Conservation (phyloP, 2,888 invertebrate species). For the Norana najaformis region DNA sequence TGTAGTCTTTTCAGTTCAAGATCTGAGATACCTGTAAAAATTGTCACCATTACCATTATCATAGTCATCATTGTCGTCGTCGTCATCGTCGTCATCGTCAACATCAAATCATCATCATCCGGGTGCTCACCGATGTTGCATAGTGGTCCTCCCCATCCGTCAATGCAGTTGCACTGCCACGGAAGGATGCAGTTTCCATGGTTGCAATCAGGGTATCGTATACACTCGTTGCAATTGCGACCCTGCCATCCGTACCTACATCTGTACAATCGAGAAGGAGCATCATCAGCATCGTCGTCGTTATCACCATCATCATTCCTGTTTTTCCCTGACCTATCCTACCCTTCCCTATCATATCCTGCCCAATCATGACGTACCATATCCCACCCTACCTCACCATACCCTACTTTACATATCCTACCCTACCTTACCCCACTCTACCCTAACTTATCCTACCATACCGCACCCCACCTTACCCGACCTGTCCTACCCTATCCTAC, state of each 20-base stretch:
- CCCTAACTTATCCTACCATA: too few relatives aligned
- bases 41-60: not conserved
- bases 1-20: too few relatives aligned
- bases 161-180: slow-evolving; percentile 92
- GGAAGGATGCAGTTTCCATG: slow-evolving; percentile 88
- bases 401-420: not conserved
- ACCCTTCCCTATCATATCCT: too few relatives aligned
- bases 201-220: slow-evolving; percentile 88
- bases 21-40: too few relatives aligned
- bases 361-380: too few relatives aligned
- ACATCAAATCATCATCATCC: not conserved
- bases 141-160: slow-evolving; percentile 98
- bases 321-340: not conserved
- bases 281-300: not conserved
- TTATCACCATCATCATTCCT: not conserved
- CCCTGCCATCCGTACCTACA: slow-evolving; percentile 92
- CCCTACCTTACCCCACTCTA: not conserved
- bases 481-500: not conserved
- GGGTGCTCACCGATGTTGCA: slow-evolving; percentile 87
- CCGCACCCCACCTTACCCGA: too few relatives aligned
- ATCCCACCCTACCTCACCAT: not conserved
- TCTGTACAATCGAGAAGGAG: slow-evolving; percentile 67
- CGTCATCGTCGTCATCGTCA: not conserved
- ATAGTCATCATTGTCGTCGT: not conserved
- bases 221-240: slow-evolving; percentile 84